Evolutionary conservation across 2,888 invertebrate genomes (phyloP).

Genomic region (Chrysolina americana): DNA sequence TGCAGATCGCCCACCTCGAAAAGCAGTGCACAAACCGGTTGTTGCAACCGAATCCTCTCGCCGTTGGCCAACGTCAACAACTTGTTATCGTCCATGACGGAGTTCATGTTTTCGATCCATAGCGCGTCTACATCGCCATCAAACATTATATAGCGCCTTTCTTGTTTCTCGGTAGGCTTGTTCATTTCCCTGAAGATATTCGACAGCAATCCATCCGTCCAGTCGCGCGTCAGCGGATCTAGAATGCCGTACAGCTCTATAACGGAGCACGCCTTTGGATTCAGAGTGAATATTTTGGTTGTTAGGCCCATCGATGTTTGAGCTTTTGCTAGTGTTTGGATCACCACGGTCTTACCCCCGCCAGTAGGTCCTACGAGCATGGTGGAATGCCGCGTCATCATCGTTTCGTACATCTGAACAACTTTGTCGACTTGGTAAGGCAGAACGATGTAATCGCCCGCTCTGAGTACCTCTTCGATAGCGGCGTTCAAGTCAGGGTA

Average conservation of each 20-base stretch:
- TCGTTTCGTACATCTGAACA: constrained; percentile 92
- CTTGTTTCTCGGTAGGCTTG: constrained; percentile 80
- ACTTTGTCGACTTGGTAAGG: constrained; percentile 79
- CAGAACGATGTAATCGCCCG: constrained; percentile 79
- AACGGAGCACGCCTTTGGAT: constrained; percentile 93
- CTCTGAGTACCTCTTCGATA: constrained; percentile 77
- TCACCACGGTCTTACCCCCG: constrained; percentile 91
- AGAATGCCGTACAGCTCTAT: constrained; percentile 91
- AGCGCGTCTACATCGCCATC: constrained; percentile 96
- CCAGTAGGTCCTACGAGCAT: constrained; percentile 96
- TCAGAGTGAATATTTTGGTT: constrained; percentile 86
- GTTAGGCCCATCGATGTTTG: constrained; percentile 82
- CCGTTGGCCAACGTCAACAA: constrained; percentile 90
- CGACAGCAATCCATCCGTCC: constrained; percentile 93
- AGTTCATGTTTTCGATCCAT: constrained; percentile 98
- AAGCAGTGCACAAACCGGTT: constrained; percentile 84
- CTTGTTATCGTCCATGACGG: constrained; percentile 96
- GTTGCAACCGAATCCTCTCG: constrained; percentile 82
- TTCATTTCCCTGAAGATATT: constrained; percentile 94
- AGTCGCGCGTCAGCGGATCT: constrained; percentile 89
- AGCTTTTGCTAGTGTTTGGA: constrained; percentile 83
- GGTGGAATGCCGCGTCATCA: constrained; percentile 93
- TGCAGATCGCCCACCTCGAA: constrained; percentile 84
- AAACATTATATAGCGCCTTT: constrained; percentile 83
- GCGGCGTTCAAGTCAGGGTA: constrained; percentile 90